Percentiles rank a stretch among this genome's conserved stretches.
These are phyloP conservation scores for Silurus lanzhouensis DNA, from an alignment of 2,797 vertebrate genomes.

Conservation along the genomic window DNA sequence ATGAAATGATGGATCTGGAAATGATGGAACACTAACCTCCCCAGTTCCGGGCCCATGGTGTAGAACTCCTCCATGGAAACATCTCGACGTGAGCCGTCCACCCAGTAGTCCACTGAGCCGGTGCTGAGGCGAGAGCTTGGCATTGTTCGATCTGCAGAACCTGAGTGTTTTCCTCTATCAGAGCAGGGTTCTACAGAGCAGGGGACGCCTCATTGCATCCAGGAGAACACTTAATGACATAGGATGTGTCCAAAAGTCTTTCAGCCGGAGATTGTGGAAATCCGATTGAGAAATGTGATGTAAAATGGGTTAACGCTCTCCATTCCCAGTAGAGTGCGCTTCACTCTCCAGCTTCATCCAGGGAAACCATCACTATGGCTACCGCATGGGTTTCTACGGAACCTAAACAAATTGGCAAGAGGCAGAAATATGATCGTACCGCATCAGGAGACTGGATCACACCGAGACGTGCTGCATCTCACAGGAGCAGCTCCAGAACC, in stretches of 20 bases:
- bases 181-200: conserved; percentile 33
- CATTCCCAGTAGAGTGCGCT: conserved; percentile 48
- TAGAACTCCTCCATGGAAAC: conserved; percentile 81
- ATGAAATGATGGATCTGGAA: not conserved
- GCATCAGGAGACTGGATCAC: not conserved
- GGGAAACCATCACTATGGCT: conserved; percentile 33
- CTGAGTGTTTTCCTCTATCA: conserved; percentile 40
- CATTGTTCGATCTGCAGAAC: conserved; percentile 66
- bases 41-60: conserved; percentile 78
- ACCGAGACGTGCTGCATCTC: not conserved
- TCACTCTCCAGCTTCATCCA: conserved; percentile 31
- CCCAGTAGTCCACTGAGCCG: conserved; percentile 81
- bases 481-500: conserved; percentile 32
- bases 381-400: conserved; percentile 1
- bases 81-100: conserved; percentile 82
- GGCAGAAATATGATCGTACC: not conserved
- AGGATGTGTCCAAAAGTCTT: conserved; percentile 2
- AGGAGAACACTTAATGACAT: conserved; percentile 11
- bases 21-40: conserved; percentile 73
- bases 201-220: conserved; percentile 45
- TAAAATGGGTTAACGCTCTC: conserved; percentile 40
- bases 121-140: conserved; percentile 76
- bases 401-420: conserved; percentile 7
- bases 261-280: not conserved
- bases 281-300: not conserved